Base-by-base conservation (phyloP, 2,888 invertebrate species). In the Heliconius cydno region DNA sequence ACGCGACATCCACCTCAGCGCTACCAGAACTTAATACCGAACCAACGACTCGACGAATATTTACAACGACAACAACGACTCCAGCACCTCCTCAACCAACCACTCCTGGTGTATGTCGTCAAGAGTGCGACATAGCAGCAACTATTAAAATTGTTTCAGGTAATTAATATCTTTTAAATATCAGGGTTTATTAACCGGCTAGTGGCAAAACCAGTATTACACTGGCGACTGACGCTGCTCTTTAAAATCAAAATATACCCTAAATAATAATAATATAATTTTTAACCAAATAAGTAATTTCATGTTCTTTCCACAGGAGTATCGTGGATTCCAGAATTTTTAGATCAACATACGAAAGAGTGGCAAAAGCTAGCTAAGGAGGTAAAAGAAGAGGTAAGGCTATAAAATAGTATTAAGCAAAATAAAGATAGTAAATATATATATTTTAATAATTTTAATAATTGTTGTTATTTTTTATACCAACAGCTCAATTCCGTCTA, bases 261-360 rank as follows among this genome's bases (percentile, higher is more conserved):
- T 5, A 52, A 68, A n/a, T 68, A 10, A 34, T 38, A 12, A 30
- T 38, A 68, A 68, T 9, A 68, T 38, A 34, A 38, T 10, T 67
- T 67, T 22, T n/a, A n/a, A 52, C 25, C 1, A 57, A 30, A 57
- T 57, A 72, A 30, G 5, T 72, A 57, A 60, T 73, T 34, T 34
- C 1, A 25, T 7, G 2, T 30, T 25, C 25, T 74, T 72, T 70
- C 79, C 77, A 52, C 85, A 95, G 95, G 97, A 57, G 97, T 97
- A 1, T 96, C 96, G 87, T 98, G 98, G 98, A 96, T 97, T 70
- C 98, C 98, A 0, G 98, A 98, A 90, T 93, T 98, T 60, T 93
- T 98, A 73, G 98, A 98, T 91, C 97, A 98, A 85, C 98, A 98
- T 88, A 98, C 98, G 1, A 95, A 96, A 80, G 98, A 98, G 91